Base-by-base conservation (phyloP, 2,888 invertebrate species). In the Smittia aterrima region DNA sequence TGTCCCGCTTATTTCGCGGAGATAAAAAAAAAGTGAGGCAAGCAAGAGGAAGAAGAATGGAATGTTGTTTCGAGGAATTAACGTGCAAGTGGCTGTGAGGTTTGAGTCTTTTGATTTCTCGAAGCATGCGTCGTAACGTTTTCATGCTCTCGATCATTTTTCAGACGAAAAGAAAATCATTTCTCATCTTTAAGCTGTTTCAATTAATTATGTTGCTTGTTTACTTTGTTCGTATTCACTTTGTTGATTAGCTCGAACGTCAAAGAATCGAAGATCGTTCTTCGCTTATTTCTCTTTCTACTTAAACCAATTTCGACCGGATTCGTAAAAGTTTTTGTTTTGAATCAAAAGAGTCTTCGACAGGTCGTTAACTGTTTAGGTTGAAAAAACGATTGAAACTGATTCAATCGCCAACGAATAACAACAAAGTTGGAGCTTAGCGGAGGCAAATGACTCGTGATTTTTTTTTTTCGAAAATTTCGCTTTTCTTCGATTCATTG, bases 31-130 rank as follows among this genome's bases (percentile, higher is more conserved):
- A 58, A 58, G 24, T 58, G 24, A 58, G 58, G 58, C 58, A 13
- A 7, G 24, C 24, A 58, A 11, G n/a, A 38, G 6, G 38, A 58
- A 58, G 58, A 58, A 58, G 58, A 47, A 47, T 6, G 58, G 58
- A 58, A 58, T 58, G 58, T 58, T 58, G 58, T 7, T 58, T 58
- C 58, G 58, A 24, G 16, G 58, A 58, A 58, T 58, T 58, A 58
- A 58, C 58, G 58, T 58, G 24, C 58, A 58, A 58, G 58, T 24
- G 53, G 13, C 16, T 58, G 58, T 47, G 47, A n/a, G 47, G 47
- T 47, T 47, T n/a, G n/a, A 38, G 47, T 16, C n/a, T 47, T 47
- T 11, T 47, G 47, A n/a, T 47, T 47, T 47, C 47, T 47, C n/a
- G 16, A n/a, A 47, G 16, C 3, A 11, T 47, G 47, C n/a, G 47